Conservation (phyloP, 2,888 invertebrate genomes). For the Carabus problematicus region DNA sequence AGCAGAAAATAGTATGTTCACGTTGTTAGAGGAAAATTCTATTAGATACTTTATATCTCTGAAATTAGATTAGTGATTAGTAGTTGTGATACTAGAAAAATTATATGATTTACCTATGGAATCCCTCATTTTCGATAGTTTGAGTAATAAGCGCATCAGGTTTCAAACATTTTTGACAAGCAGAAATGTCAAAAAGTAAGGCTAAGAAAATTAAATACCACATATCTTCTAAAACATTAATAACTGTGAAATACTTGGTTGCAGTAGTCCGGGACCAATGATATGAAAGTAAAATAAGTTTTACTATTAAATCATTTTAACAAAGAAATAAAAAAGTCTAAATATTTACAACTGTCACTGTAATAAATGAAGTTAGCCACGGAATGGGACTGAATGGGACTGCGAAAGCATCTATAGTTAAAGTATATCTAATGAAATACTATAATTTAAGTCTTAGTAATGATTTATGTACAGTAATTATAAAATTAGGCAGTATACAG, state of each 20-base stretch:
- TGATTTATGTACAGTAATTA: not conserved
- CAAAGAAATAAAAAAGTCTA: not conserved
- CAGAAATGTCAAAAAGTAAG: conserved; percentile 29
- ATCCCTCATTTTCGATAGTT: conserved; percentile 61
- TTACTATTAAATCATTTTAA: conserved; percentile 1
- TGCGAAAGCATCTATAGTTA: no score
- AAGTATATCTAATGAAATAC: no score
- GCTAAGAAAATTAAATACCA: conserved; percentile 24
- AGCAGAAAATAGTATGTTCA: conserved; percentile 47
- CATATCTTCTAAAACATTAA: conserved; percentile 23
- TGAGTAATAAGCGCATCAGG: conserved; percentile 56
- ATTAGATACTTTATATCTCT: conserved; percentile 60
- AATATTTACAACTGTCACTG: conserved; percentile 7
- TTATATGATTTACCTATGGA: conserved; percentile 56
- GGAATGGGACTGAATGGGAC: no score
- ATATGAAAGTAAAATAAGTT: not conserved
- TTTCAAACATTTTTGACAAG: conserved; percentile 50
- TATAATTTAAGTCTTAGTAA: no score
- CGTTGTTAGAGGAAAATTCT: conserved; percentile 54
- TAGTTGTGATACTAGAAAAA: conserved; percentile 15
- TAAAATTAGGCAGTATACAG: not conserved
- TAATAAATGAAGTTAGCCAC: not conserved
- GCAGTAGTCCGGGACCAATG: not conserved
- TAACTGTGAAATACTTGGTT: not conserved
- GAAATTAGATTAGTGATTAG: conserved; percentile 41